Base-by-base conservation (phyloP, 2,888 invertebrate genomes). In the Trachelus troglodyta region DNA sequence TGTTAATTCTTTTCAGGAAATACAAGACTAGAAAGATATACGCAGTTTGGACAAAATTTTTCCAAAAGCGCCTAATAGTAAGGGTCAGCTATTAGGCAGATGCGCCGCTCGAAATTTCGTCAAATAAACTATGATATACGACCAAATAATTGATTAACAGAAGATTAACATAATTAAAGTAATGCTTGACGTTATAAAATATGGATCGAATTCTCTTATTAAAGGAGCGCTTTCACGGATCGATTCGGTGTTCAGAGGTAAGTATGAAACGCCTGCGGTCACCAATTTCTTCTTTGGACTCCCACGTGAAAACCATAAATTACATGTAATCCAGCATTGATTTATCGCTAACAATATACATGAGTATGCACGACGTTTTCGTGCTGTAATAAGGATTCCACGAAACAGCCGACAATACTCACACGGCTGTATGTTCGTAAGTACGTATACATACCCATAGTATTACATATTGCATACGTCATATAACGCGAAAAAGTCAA, bases 301-400 rank as follows among this genome's bases (percentile, higher is more conserved):
- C 37, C 77, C 69, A 77, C 71, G 69, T 79, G 74, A 40, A 37
- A 76, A 69, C 79, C 79, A 82, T 82, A 82, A 82, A 82, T 81
- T 77, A 78, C 79, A 78, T 77, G 78, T 78, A 82, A 78, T 81
- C 75, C 75, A 76, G 78, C 79, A 83, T 83, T 83, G 83, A 84
- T 84, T 82, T 84, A 84, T 83, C 80, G 79, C 78, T 82, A 79
- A 81, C 79, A 80, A 80, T 80, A 79, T 78, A 56, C 23, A 56
- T 23, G 56, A 56, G 56, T 56, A 56, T 23, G 23, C 9, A 23
- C 1, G 56, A 56, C 56, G 56, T 23, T 56, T 56, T 56, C 56
- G 9, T 56, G 23, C 56, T 56, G 56, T 56, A 56, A 56, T 56
- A 56, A 56, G 56, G 56, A 23, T 56, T 56, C 56, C 56, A 56